Conservation (phyloP, 2,797 vertebrate genomes). For the Notolepis coatsorum region DNA sequence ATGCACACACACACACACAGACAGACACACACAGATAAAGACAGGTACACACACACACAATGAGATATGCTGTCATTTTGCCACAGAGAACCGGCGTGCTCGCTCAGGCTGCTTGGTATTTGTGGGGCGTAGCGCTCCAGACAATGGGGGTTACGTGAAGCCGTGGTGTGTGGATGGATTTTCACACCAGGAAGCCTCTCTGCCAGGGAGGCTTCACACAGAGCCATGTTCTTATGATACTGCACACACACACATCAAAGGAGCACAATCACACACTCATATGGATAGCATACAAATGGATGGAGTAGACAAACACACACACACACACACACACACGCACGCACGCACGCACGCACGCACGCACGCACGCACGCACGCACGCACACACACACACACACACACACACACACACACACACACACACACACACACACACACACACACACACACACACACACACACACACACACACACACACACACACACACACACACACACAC, state of each 20-base stretch:
- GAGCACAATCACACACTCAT: neutral
- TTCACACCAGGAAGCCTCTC: slow-evolving; percentile 67
- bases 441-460: no score
- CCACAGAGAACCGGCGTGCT: slow-evolving; percentile 35
- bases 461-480: no score
- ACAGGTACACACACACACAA: no score
- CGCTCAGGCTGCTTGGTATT: slow-evolving; percentile 52
- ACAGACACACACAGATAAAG: slow-evolving; percentile 16
- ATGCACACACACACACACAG: slow-evolving; percentile 23
- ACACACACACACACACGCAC: neutral
- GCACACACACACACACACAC: no score
- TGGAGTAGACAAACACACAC: neutral
- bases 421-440: no score
- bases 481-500: no score
- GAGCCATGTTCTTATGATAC: slow-evolving; percentile 61
- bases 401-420: no score
- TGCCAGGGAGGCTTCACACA: slow-evolving; percentile 62
- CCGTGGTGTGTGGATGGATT: slow-evolving; percentile 64
- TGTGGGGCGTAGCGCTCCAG: slow-evolving; percentile 54
- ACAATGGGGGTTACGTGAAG: slow-evolving; percentile 67
- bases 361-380: slow-evolving; percentile 51
- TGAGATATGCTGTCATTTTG: slow-evolving; percentile 26
- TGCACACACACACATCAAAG: slow-evolving; percentile 40
- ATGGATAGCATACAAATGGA: neutral
- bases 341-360: slow-evolving; percentile 7